A percentile compares a stretch with the other conserved stretches of the same genome.
Evolutionary conservation across 2,113 vertebrate species (phyloP).

Genomic region (Corythornis vintsioides): DNA sequence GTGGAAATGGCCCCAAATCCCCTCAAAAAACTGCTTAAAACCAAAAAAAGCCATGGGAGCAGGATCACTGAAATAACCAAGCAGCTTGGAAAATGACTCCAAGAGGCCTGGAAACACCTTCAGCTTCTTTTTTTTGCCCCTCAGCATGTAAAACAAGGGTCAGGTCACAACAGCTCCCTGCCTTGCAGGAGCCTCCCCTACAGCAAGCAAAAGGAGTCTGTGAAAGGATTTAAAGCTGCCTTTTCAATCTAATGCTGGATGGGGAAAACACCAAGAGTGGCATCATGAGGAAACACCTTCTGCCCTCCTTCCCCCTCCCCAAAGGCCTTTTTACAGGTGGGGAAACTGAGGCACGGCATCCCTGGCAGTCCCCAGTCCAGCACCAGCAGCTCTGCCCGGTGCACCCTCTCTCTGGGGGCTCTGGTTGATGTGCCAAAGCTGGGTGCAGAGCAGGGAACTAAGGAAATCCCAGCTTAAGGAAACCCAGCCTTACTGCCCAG

Average conservation of each 20-base stretch:
- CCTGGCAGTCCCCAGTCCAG: rapidly evolving
- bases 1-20: neutral
- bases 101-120: neutral
- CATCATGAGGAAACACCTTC: rapidly evolving
- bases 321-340: neutral
- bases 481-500: neutral
- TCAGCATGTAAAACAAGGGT: neutral
- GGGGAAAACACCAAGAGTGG: neutral
- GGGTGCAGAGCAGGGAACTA: neutral
- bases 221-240: neutral
- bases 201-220: neutral
- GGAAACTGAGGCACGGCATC: neutral
- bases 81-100: neutral
- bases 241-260: neutral
- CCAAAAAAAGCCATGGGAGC: rapidly evolving
- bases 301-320: neutral
- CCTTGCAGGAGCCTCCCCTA: neutral
- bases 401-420: neutral
- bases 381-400: rapidly evolving
- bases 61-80: neutral
- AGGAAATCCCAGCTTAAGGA: neutral
- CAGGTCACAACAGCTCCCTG: neutral
- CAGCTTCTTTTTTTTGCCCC: neutral
- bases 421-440: rapidly evolving
- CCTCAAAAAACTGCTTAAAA: neutral